Base-by-base conservation (phyloP, 2,797 vertebrate species). In the Sciaenops ocellatus region DNA sequence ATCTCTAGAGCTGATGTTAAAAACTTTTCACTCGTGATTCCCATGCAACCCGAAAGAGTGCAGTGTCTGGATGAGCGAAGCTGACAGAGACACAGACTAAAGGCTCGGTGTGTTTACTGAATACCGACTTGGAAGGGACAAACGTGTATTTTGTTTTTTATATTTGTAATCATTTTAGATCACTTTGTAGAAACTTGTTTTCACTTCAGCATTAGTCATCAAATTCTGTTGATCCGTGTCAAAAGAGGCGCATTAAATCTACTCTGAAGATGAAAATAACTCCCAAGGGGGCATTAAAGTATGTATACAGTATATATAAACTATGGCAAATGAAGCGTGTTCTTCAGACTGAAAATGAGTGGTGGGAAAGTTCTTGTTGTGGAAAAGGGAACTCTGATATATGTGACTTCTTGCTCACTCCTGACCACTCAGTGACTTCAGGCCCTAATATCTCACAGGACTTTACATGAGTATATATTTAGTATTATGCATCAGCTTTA, bases 331-430 rank as follows among this genome's bases (percentile, higher is more conserved):
- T 26, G 1, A 34, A 20, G 0, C 22, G 4, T 8, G 12, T 11
- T 67, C 4, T n/a, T 62, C 2, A 6, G 3, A 70, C 15, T 18
- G 8, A 30, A 46, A 66, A 42, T 6, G 3, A 64, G 57, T 60
- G 77, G 73, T 81, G 78, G 78, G 80, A 81, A 85, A 63, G 54
- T 72, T 64, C 18, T 17, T 48, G 15, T 7, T 8, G 42, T 30
- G 15, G 42, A 63, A 34, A 54, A 34, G 3, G 5, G 1, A 16
- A 34, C 26, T 51, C 11, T 54, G 18, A 63, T 24, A 7, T 24
- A 11, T 48, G 6, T 77, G 69, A 77, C 54, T 52, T 77, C 47
- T 30, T 26, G 50, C 44, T 50, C 59, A 72, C 52, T 65, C 13
- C 42, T 69, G 47, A 59, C 3, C 38, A 70, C 34, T 80, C 48